These are phyloP conservation scores for Tetraodon nigroviridis DNA, from an alignment of 2,113 vertebrate species.

Conservation along the genomic window DNA sequence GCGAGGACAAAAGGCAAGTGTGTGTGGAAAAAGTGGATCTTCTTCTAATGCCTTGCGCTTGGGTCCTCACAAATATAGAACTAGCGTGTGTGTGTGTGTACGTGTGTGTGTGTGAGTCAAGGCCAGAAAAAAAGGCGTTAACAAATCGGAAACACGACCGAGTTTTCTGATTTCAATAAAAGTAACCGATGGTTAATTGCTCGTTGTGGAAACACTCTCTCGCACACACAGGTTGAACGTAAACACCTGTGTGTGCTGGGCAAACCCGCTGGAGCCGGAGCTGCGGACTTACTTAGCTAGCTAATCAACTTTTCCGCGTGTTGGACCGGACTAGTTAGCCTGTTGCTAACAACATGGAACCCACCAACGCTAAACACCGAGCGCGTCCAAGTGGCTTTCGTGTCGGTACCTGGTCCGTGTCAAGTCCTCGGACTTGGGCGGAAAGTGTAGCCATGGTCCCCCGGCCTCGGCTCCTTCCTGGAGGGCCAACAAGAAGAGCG, in stretches of 20 bases:
- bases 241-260: too few relatives aligned
- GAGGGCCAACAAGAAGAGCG: too few relatives aligned
- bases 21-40: too few relatives aligned
- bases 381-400: too few relatives aligned
- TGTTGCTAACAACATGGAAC: constrained; percentile 19
- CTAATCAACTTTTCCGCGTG: background rate
- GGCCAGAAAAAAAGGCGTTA: constrained; percentile 26
- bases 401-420: constrained; percentile 67
- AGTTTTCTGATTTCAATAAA: constrained; percentile 8
- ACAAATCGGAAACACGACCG: constrained; percentile 7
- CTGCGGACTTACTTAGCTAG: background rate
- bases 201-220: background rate
- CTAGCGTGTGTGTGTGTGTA: background rate
- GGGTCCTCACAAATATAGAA: background rate
- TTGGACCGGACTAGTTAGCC: constrained; percentile 29
- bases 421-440: constrained; percentile 71
- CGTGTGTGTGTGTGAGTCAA: background rate
- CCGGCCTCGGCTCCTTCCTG: constrained; percentile 18
- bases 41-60: background rate
- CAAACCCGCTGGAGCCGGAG: too few relatives aligned
- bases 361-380: too few relatives aligned
- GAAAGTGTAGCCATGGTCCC: constrained; percentile 65
- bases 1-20: too few relatives aligned
- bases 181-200: too few relatives aligned
- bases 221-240: too few relatives aligned